These are phyloP conservation scores for Albula glossodonta DNA, from an alignment of 2,113 vertebrate genomes.

Conservation along the genomic window DNA sequence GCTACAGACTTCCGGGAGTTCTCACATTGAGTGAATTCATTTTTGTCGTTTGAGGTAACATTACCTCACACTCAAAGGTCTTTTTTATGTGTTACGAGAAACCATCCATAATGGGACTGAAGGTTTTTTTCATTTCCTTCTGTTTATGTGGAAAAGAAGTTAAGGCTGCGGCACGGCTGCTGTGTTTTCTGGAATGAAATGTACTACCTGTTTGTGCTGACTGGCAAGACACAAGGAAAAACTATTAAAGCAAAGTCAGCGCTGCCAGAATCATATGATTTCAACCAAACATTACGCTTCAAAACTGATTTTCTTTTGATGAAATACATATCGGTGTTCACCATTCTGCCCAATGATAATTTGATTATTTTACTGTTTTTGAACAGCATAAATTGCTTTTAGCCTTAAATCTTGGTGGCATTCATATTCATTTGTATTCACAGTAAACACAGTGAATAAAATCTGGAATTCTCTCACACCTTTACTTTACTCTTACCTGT, in stretches of 20 bases:
- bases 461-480: background rate
- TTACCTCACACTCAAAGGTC: constrained; percentile 29
- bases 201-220: constrained; percentile 33
- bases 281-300: background rate
- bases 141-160: constrained; percentile 47
- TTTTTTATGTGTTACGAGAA: constrained; percentile 27
- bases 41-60: constrained; percentile 7
- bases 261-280: constrained; percentile 1
- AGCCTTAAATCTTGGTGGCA: background rate
- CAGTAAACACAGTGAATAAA: background rate
- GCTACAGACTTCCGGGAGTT: background rate
- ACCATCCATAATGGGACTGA: constrained; percentile 19
- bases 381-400: background rate
- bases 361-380: too few species aligned
- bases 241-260: constrained; percentile 15
- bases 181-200: constrained; percentile 35
- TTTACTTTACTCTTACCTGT: too few species aligned
- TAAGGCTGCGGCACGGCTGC: constrained; percentile 13
- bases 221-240: constrained; percentile 26
- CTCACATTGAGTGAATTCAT: background rate
- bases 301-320: background rate
- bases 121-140: constrained; percentile 39
- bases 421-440: background rate
- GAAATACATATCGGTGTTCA: background rate
- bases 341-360: too few species aligned